Evolutionary conservation across 2,797 vertebrate genomes (phyloP), one percentile per base, ranked within the genome.

Genomic region (Bradypodion pumilum): DNA sequence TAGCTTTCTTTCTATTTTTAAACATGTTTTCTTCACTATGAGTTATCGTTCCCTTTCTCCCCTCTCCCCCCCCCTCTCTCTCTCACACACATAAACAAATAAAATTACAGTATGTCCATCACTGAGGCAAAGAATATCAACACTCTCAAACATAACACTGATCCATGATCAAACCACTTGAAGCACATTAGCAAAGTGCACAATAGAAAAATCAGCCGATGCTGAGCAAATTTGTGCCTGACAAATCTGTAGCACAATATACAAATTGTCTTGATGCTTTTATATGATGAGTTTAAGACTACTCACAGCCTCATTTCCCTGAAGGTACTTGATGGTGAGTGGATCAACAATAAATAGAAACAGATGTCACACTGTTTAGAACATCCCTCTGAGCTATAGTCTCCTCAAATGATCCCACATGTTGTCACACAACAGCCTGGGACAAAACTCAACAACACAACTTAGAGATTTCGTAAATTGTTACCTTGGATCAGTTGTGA

Each of bases 201-300:
- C 40, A 65, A 40, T 65, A 74, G n/a, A 76, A 69, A 83, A 83
- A 49, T 49, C 37, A 59, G 49, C 74, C 52, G n/a, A 77, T 83
- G 63, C 68, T 78, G 56, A 72, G 42, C 40, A 63, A 49, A 65
- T 84, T 59, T 65, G 60, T 73, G n/a, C 76, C 37, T 56, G 23
- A 69, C 46, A 68, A 56, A 66, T 19, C 49, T 69, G 40, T 59
- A 68, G 8, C 27, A n/a, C 16, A 49, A 85, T 59, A 80, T 29
- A 44, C n/a, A 75, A 63, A 62, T 49, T 37, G 76, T 13, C 68
- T 79, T 49, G n/a, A 79, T 73, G 42, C 25, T 78, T 37, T 56
- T 72, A 63, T 52, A 79, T n/a, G 68, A 84, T 42, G 35, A 12
- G 7, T 32, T 56, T 63, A 52, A 60, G 35, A 63, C 29, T 13